These are phyloP conservation scores for Meles meles DNA, from an alignment of 2,113 vertebrate species.

Conservation along the genomic window DNA sequence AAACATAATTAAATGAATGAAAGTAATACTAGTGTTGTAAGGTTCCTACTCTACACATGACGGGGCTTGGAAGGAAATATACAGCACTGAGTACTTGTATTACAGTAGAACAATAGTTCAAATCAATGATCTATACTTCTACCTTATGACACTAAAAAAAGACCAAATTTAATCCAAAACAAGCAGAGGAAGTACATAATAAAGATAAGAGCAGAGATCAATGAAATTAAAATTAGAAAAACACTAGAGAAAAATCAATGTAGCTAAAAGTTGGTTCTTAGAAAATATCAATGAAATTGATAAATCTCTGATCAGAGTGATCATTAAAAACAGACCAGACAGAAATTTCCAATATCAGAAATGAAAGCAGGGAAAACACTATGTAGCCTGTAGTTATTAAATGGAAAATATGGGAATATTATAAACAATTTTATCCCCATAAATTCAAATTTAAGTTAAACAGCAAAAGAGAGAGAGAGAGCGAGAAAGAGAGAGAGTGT, in stretches of 20 bases:
- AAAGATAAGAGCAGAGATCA: neutral
- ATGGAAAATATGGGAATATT: neutral
- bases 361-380: neutral
- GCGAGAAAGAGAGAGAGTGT: too few species aligned
- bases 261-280: neutral
- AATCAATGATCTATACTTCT: neutral
- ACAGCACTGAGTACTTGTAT: neutral
- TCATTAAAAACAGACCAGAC: neutral
- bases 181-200: neutral
- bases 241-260: neutral
- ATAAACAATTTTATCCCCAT: neutral
- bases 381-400: neutral
- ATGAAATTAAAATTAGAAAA: conserved; percentile 22
- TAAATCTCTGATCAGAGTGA: neutral
- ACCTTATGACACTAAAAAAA: neutral
- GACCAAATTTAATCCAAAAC: neutral
- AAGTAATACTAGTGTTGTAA: conserved; percentile 4
- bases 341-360: conserved; percentile 7
- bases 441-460: conserved; percentile 17
- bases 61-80: neutral
- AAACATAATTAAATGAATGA: neutral
- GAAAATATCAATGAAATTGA: conserved; percentile 6
- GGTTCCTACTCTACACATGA: neutral
- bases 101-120: neutral
- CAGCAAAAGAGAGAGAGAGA: neutral